These are phyloP conservation scores for silkworm (Bombyx mori) DNA, from an alignment of 1,140 invertebrate genomes.

Conservation along the genomic window ASM3026992v2 NC_085125.1:4503001-4503500, in stretches of 20 bases:
- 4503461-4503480: constrained; percentile 1
- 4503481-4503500: constrained; percentile 9
- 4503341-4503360: not conserved
- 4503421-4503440: constrained; percentile 4
- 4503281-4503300: not conserved
- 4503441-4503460: too few relatives aligned
- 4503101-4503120: too few relatives aligned
- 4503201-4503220: not conserved
- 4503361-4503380: not conserved
- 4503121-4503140: too few relatives aligned
- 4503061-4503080: too few relatives aligned
- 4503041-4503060: too few relatives aligned
- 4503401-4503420: constrained; percentile 6
- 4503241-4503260: not conserved
- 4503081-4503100: too few relatives aligned
- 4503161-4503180: too few relatives aligned
- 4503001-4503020: too few relatives aligned
- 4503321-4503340: not conserved
- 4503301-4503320: not conserved
- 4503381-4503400: not conserved
- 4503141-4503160: too few relatives aligned
- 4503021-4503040: too few relatives aligned
- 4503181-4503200: not conserved
- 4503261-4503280: too few relatives aligned
- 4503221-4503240: not conserved